phyloP scores from a whole-genome alignment of 2,888 invertebrate species.

The Caenorhabditis japonica region DNA sequence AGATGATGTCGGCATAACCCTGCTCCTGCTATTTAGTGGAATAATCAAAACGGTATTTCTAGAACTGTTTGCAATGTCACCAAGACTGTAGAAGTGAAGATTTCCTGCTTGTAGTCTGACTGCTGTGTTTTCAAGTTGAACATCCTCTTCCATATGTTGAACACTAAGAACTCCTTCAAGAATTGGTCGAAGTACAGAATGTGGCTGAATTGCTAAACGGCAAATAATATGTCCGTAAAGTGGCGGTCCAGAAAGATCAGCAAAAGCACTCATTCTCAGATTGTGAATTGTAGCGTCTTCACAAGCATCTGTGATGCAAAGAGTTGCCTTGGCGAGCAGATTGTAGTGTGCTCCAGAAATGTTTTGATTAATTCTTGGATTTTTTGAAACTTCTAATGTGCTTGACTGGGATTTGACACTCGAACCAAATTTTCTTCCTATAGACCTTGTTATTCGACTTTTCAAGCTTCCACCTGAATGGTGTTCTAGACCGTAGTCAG shows the following conservation, averaged over 20 bases:
- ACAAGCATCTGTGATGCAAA: constrained; percentile 62
- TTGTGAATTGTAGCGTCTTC: constrained; percentile 63
- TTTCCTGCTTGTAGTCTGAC: constrained; percentile 58
- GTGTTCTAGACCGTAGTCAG: constrained; percentile 54
- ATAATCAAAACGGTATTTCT: constrained; percentile 54
- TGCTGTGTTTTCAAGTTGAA: constrained; percentile 51
- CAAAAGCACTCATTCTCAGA: constrained; percentile 62
- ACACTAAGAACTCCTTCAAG: constrained; percentile 61
- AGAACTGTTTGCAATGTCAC: constrained; percentile 45
- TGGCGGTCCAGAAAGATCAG: constrained; percentile 65
- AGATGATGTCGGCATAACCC: constrained; percentile 48
- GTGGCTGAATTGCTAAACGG: constrained; percentile 61
- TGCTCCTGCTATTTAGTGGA: constrained; percentile 54
- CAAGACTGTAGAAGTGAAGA: constrained; percentile 54
- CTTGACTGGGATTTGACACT: constrained; percentile 45
- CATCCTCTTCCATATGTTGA: constrained; percentile 51
- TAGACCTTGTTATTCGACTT: constrained; percentile 59
- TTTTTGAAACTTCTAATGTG: constrained; percentile 26
- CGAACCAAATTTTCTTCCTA: constrained; percentile 64
- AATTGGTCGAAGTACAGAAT: constrained; percentile 59
- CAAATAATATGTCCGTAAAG: constrained; percentile 65
- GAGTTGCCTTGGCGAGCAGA: constrained; percentile 58
- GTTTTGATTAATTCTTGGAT: constrained; percentile 32
- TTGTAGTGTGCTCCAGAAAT: constrained; percentile 61
- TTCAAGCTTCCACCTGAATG: constrained; percentile 58